Evolutionary conservation across 1,140 invertebrate species (phyloP).

Genomic region (Atta cephalotes): DNA sequence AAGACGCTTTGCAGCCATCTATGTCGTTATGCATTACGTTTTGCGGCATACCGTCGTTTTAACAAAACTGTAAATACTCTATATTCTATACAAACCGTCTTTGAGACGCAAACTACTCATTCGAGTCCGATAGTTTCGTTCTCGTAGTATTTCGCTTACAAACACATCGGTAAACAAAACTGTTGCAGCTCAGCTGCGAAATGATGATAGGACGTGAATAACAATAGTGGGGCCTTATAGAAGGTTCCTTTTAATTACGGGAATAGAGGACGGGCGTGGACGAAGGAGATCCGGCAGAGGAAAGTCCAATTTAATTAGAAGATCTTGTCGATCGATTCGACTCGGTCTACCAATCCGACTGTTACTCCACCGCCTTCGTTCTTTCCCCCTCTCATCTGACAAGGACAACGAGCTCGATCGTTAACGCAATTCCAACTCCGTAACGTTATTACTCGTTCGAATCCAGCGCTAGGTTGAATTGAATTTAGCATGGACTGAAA

Average conservation of each 20-base stretch:
- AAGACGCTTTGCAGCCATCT: conserved; percentile 15
- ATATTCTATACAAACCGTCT: conserved; percentile 33
- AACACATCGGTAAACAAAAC: conserved; percentile 39
- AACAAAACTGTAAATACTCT: conserved; percentile 50
- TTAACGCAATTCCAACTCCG: conserved; percentile 75
- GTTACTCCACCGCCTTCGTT: conserved; percentile 56
- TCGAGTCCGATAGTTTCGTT: conserved; percentile 39
- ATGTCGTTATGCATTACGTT: background rate
- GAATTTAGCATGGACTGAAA: conserved; percentile 65
- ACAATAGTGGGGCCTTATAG: conserved; percentile 60
- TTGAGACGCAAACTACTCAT: conserved; percentile 37
- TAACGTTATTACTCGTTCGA: conserved; percentile 74
- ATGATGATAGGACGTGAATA: conserved; percentile 55
- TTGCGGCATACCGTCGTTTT: conserved; percentile 28
- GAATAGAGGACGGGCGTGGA: conserved; percentile 53
- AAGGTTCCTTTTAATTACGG: conserved; percentile 73
- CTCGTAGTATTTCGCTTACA: conserved; percentile 13
- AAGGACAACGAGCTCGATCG: conserved; percentile 72
- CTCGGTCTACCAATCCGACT: conserved; percentile 65
- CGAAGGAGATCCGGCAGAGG: conserved; percentile 56
- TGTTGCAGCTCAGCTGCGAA: conserved; percentile 49
- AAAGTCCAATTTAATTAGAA: conserved; percentile 76
- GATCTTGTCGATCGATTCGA: conserved; percentile 74
- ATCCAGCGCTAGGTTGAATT: conserved; percentile 70
- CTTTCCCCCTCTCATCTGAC: conserved; percentile 14